These are phyloP conservation scores for Oryzias woworae DNA, from an alignment of 2,113 vertebrate genomes.

Conservation along the genomic window DNA sequence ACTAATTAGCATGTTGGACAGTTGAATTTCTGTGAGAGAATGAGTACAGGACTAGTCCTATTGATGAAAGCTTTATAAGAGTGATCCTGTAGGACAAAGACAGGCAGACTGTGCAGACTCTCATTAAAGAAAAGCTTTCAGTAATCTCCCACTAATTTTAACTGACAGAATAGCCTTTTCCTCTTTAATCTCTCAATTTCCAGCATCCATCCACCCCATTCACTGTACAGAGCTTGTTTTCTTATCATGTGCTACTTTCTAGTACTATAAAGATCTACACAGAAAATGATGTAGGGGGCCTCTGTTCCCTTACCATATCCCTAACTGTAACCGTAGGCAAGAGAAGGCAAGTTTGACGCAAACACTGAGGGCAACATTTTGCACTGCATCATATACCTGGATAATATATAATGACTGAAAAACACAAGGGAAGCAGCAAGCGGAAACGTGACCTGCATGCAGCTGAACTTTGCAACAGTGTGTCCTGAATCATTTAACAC, in stretches of 20 bases:
- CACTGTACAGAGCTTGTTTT: slow-evolving; percentile 6
- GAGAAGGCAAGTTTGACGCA: slow-evolving; percentile 40
- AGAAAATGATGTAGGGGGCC: slow-evolving; percentile 21
- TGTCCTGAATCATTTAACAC: slow-evolving; percentile 72
- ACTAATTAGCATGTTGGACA: slow-evolving; percentile 64
- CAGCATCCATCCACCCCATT: background rate
- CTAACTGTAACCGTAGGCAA: slow-evolving; percentile 48
- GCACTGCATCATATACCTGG: slow-evolving; percentile 38
- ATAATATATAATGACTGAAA: slow-evolving; percentile 56
- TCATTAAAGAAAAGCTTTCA: slow-evolving; percentile 35
- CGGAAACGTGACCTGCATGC: slow-evolving; percentile 63
- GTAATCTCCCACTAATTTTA: slow-evolving; percentile 26
- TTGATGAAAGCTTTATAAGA: slow-evolving; percentile 40
- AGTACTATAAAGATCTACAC: background rate
- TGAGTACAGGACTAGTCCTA: slow-evolving; percentile 42
- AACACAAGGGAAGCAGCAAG: slow-evolving; percentile 41
- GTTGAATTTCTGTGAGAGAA: slow-evolving; percentile 55
- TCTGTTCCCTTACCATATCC: slow-evolving; percentile 16
- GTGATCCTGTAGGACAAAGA: slow-evolving; percentile 36
- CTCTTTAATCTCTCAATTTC: slow-evolving; percentile 3
- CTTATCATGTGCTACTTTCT: slow-evolving; percentile 14
- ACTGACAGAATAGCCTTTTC: slow-evolving; percentile 14
- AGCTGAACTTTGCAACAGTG: slow-evolving; percentile 52
- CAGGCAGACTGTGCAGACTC: slow-evolving; percentile 26
- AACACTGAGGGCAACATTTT: slow-evolving; percentile 38